Evolutionary conservation across 2,888 invertebrate genomes (phyloP), one percentile per base, ranked within the genome.

Genomic region (Chrysina gloriosa): DNA sequence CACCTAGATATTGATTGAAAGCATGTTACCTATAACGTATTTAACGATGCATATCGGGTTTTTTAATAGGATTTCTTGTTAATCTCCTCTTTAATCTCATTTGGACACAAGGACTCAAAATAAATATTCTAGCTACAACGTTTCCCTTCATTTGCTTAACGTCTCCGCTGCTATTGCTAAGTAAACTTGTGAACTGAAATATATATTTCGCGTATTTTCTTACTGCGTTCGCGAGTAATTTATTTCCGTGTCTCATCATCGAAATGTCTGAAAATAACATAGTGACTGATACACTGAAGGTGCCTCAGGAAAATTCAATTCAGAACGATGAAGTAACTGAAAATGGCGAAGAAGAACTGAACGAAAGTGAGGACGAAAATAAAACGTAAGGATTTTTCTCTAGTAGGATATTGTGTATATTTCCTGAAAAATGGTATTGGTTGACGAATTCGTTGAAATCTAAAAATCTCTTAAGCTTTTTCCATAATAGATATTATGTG

Each of bases 21-120:
- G 21, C 21, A 45, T 2, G 11, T 36, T 11, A 36, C n/a, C 47
- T 47, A 16, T 2, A 47, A 47, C 21, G 29, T 11, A 25, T 5
- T n/a, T 50, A 29, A 50, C 25, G 50, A 14, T 31, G 14, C 19
- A 52, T 52, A 52, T 52, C 52, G 63, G 16, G 63, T 48, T 50
- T 48, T 21, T 9, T 50, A 64, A 64, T 64, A 48, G 50, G 63
- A 64, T 64, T 64, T 48, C 7, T 29, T n/a, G 3, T n/a, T 16
- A 16, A 29, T 34, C 45, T 19, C 19, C 29, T 31, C 47, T 45
- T 25, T 64, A 64, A 64, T 64, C 63, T 23, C 45, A 47, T 64
- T 64, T 64, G 23, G 31, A 34, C 11, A 27, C 63, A 64, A 64
- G 63, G 63, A 48, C 48, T 45, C 23, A 16, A 29, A 52, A 29